Conservation (phyloP, 1,140 invertebrate genomes). For the Solenopsis invicta region DNA sequence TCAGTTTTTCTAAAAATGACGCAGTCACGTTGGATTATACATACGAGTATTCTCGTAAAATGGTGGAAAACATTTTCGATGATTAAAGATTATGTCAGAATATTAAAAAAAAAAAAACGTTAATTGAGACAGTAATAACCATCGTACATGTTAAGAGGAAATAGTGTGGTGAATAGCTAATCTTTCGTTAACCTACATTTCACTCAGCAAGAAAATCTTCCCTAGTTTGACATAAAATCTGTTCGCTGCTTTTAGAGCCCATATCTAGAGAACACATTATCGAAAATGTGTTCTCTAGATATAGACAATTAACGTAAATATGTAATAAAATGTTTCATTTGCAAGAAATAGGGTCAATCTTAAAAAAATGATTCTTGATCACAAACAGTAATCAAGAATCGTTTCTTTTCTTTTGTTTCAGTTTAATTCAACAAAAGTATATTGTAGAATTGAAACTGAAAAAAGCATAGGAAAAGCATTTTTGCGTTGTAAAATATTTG, state of each 20-base stretch:
- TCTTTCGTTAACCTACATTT: neutral
- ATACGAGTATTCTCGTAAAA: slow-evolving; percentile 17
- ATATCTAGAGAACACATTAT: no score
- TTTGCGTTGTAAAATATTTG: neutral
- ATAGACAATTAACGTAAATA: slow-evolving; percentile 11
- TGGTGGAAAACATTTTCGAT: neutral
- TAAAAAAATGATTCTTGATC: neutral
- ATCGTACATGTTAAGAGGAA: neutral
- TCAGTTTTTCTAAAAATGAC: neutral
- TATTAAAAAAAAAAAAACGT: neutral
- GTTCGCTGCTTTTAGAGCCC: neutral
- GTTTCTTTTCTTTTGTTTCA: slow-evolving; percentile 27
- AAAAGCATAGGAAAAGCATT: neutral
- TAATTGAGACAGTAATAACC: neutral
- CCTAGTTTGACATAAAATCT: neutral
- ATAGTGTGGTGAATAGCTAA: neutral
- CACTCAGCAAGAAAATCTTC: neutral
- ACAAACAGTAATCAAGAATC: neutral
- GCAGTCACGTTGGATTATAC: neutral
- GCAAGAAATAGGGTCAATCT: neutral
- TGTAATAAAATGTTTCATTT: neutral
- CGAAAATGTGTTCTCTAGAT: neutral
- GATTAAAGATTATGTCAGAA: neutral
- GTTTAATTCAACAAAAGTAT: neutral
- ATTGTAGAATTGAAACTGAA: neutral